These are phyloP conservation scores for Lipophrys pholis DNA, from an alignment of 2,113 vertebrate species.

Conservation along the genomic window DNA sequence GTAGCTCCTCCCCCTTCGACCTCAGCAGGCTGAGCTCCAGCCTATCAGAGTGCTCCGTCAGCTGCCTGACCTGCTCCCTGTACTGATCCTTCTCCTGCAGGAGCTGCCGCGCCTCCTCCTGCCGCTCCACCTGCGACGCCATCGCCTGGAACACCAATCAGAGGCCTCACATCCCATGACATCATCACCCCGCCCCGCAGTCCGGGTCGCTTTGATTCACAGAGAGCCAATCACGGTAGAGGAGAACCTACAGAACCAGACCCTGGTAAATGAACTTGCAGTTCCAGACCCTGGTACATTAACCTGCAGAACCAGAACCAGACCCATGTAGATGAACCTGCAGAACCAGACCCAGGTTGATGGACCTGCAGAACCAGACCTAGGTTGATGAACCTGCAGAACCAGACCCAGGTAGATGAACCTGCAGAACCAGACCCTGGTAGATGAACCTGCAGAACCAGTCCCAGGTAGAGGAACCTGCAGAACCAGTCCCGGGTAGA, in stretches of 20 bases:
- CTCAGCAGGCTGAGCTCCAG: constrained; percentile 90
- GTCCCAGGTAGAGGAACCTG: neutral
- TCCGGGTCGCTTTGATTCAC: no score
- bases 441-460: no score
- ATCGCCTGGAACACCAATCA: constrained; percentile 82
- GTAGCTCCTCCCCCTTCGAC: constrained; percentile 86
- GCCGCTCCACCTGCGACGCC: constrained; percentile 82
- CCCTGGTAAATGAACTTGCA: no score
- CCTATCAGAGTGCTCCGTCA: constrained; percentile 86
- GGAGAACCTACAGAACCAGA: no score
- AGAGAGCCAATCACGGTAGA: no score
- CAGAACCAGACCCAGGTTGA: no score
- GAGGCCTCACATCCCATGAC: neutral
- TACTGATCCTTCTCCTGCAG: constrained; percentile 90
- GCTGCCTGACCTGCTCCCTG: constrained; percentile 88
- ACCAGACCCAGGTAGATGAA: no score
- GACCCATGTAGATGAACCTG: no score
- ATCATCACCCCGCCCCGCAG: neutral
- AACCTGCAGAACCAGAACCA: no score
- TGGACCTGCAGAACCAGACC: neutral
- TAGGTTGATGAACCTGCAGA: neutral
- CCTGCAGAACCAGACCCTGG: no score
- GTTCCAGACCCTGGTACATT: no score
- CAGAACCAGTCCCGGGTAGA: no score
- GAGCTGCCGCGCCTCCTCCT: constrained; percentile 83